Conservation (phyloP, 2,113 vertebrate species). For the Melanotaenia duboulayi region DNA sequence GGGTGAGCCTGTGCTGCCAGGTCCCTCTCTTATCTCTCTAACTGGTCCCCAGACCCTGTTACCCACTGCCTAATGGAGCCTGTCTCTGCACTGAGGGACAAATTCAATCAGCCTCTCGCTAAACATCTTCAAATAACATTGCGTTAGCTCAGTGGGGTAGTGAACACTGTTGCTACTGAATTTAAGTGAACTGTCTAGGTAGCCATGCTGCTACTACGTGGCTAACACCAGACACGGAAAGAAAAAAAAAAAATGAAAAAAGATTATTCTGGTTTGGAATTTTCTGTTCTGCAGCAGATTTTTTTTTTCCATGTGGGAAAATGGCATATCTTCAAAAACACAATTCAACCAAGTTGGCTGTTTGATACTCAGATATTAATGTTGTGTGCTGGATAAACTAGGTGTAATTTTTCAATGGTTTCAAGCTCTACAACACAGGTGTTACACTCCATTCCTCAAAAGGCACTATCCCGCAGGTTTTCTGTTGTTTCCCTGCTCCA, state of each 20-base stretch:
- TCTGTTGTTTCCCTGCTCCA: not conserved
- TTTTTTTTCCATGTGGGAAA: not conserved
- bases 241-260: not conserved
- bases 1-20: constrained; percentile 65
- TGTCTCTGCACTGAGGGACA: constrained; percentile 67
- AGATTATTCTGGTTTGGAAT: not conserved
- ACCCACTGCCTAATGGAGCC: constrained; percentile 78
- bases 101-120: constrained; percentile 68
- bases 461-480: too few relatives aligned
- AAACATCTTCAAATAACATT: constrained; percentile 72
- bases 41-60: constrained; percentile 73
- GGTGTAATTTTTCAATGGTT: not conserved
- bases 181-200: constrained; percentile 34
- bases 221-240: not conserved
- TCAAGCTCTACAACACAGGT: not conserved
- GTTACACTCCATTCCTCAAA: too few relatives aligned
- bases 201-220: constrained; percentile 5
- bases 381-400: not conserved
- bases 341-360: not conserved
- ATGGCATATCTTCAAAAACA: not conserved
- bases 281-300: not conserved
- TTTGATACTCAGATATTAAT: not conserved
- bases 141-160: constrained; percentile 37
- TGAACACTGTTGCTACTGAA: constrained; percentile 49
- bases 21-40: constrained; percentile 73